Percentiles rank a stretch among this genome's conserved stretches.
Evolutionary conservation across 2,113 vertebrate species (phyloP).

Genomic region (Pelusios castaneus): DNA sequence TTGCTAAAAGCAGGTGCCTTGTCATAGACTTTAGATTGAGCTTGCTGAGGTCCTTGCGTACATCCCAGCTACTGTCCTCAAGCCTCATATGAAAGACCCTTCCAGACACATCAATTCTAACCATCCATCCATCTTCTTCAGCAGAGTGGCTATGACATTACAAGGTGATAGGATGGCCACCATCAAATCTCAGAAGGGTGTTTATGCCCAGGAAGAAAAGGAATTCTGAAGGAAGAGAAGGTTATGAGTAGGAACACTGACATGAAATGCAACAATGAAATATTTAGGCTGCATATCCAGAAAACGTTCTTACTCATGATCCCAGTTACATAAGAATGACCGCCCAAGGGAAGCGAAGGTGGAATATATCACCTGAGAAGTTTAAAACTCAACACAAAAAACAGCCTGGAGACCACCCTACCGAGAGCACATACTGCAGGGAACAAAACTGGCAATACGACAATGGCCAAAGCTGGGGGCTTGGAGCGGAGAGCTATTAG

Average conservation of each 20-base stretch:
- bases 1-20: neutral
- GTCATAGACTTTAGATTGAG: fast-evolving
- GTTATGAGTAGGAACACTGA: neutral
- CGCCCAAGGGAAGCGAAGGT: neutral
- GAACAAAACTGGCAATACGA: neutral
- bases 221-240: fast-evolving
- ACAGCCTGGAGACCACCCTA: neutral
- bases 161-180: fast-evolving
- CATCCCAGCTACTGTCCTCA: neutral
- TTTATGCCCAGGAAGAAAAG: neutral
- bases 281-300: fast-evolving
- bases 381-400: neutral
- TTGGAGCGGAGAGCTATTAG: neutral
- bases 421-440: neutral
- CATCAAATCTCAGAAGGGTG: neutral
- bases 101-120: neutral
- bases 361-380: neutral
- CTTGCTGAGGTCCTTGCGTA: neutral
- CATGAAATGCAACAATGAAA: neutral
- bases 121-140: neutral
- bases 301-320: neutral
- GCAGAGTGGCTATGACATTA: fast-evolving
- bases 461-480: neutral
- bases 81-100: neutral
- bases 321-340: neutral